These are phyloP conservation scores for Oikopleura vanhoeffeni DNA, from an alignment of 23 tunicate species.

Conservation along the genomic window DNA sequence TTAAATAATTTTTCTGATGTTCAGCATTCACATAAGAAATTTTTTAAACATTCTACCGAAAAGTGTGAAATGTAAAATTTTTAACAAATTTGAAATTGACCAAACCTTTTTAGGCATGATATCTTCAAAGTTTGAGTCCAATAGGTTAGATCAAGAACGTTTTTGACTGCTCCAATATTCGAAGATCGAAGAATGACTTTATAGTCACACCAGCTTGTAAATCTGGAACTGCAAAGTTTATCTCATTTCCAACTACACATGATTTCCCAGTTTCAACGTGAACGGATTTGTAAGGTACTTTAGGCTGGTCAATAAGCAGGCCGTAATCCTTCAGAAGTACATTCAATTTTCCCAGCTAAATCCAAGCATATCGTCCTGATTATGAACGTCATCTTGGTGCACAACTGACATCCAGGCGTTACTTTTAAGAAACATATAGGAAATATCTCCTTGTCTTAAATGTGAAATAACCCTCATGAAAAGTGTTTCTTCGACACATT, in stretches of 20 bases:
- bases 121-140: no score
- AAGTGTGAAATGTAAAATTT: no score
- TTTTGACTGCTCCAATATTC: neutral
- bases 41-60: no score
- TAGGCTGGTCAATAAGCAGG: neutral
- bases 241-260: neutral
- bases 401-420: neutral
- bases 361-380: neutral
- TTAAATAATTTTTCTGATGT: no score
- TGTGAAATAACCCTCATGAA: no score
- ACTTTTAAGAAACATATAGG: neutral
- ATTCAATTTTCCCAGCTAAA: neutral
- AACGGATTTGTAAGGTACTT: neutral
- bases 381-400: neutral
- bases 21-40: no score
- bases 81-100: no score
- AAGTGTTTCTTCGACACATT: no score
- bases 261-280: neutral
- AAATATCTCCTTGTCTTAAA: neutral
- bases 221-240: neutral
- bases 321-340: neutral
- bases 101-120: no score
- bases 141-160: neutral
- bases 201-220: neutral
- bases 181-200: neutral